Base-by-base conservation (phyloP, 2,888 invertebrate genomes). In the Epinotia brunnichana region DNA sequence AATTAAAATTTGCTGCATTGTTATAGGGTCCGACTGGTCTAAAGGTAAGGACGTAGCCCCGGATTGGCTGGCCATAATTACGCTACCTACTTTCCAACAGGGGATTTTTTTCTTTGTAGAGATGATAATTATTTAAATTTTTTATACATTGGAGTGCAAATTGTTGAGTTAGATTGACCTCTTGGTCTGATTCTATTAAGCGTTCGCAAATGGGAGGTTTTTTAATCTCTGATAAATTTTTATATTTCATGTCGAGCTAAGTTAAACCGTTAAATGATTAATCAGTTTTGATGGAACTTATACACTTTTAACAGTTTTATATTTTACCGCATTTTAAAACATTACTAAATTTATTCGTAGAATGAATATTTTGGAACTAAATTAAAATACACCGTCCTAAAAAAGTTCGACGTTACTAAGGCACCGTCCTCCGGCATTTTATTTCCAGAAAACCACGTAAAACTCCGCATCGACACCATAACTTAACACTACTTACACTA, bases 371-470 rank as follows among this genome's bases (percentile, higher is more conserved):
- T 41, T 3, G 41, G 11, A 29, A 7, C 5, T 29, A 35, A 35
- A 41, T 13, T 41, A 11, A 41, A 3, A 41, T 41, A 41, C 41
- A 41, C 41, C 4, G 2, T 48, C 4, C n/a, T 15, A 13, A 48
- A 5, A 0, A n/a, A 13, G 7, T n/a, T n/a, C n/a, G 15, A 44
- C 15, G 15, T 44, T 4, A 15, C 15, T 35, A 9, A 44, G 15
- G 13, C 48, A 48, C 48, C 48, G n/a, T 15, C 48, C n/a, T n/a
- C 2, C 1, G n/a, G 1, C 48, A 48, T 13, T 48, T 77, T 77
- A 77, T 76, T 75, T 70, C 75, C 77, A 77, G 76, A 74, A 69
- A 77, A 74, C 59, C 70, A 68, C 56, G 62, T 75, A 76, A 76
- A 74, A 79, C 77, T 44, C 44, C 5, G 44, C 44, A 48, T 15